Evolutionary conservation across 92 coral and sea anemone species (phyloP), one percentile per base, ranked within the genome.

Genomic region (Isaurus tuberculatus): DNA sequence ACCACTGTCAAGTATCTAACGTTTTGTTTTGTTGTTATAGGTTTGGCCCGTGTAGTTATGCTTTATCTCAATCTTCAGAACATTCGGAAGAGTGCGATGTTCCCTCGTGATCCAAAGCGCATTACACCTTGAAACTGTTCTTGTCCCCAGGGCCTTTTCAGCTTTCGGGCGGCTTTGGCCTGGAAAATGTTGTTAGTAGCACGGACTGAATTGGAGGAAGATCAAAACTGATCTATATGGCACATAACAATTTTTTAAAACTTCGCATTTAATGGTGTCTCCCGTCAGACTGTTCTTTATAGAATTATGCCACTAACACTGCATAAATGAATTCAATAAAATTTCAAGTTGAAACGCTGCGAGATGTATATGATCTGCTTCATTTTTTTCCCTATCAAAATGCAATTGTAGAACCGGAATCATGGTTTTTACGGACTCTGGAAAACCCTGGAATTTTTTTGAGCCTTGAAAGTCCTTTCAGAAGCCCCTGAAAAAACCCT

Each of bases 81-180:
- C 58, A 61, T 96, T 86, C 89, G 99, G 73, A 96, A 96, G 83
- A 90, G 93, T 26, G 92, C 98, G 77, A 96, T 96, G 99, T 96
- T 91, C 88, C 99, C 99, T 72, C 98, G 99, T 86, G 99, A 96
- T 92, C 99, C 99, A 15, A 96, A 96, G 80, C 98, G 99, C 42
- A 83, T 96, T 87, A 96, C 99, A 19, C 99, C 99, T 48, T 96
- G 92, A 96, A 32, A n/a, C 29, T 1, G 22, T 49, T 55, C 55
- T 77, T 19, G 11, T 77, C 58, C 8, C 82, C 49, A 58, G 29
- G 55, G 19, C 36, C 57, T 55, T 44, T 44, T 72, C 36, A 44
- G 27, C 26, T 69, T 69, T 69, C 29, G 20, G 74, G 23, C 26
- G 13, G 17, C 61, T 32, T 8, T 26, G 25, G 23, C 27, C 78